Evolutionary conservation across 2,888 invertebrate species (phyloP), one percentile per base, ranked within the genome.

Genomic region (Eucera pruinosa): DNA sequence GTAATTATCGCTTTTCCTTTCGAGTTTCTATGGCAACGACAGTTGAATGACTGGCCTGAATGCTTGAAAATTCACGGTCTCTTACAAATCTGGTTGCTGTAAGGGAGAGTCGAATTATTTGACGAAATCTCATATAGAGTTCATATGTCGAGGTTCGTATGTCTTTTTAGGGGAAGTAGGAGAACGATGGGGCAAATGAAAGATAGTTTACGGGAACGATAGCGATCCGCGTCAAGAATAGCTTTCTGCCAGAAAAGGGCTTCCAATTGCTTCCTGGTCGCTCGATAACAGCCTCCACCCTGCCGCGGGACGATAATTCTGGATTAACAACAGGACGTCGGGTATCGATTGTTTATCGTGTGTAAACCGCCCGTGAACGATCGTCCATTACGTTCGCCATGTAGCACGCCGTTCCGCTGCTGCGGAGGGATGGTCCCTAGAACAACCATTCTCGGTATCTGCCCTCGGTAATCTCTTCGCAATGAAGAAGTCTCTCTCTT

Each of bases 341-440:
- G 33, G 69, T 82, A 83, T 79, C 85, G 86, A 86, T 86, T 85
- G 83, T 85, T 86, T 82, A 84, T 85, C 86, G 85, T 86, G 82
- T 76, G 86, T 86, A 86, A 86, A 72, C 80, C 72, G 71, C 71
- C 64, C 83, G 73, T 70, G 84, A 84, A 81, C 78, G 81, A 84
- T 84, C 84, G 78, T 76, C 77, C 62, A 83, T 84, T 84, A 82
- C 82, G 75, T 74, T 60, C 68, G 80, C 76, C 66, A 81, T 73
- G 72, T 52, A 71, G 73, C 76, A 69, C 62, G 64, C 36, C 64
- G 62, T 70, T 60, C 58, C 66, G 62, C 58, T 66, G 66, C 41
- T 67, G 65, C 45, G 65, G 71, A 69, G 67, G 66, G 66, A 81
- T 70, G 71, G 74, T 66, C 57, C 55, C 55, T 80, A 61, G 65